phyloP scores from a whole-genome alignment of 1,140 invertebrate species.

The Trigoniulus corallinus region DNA sequence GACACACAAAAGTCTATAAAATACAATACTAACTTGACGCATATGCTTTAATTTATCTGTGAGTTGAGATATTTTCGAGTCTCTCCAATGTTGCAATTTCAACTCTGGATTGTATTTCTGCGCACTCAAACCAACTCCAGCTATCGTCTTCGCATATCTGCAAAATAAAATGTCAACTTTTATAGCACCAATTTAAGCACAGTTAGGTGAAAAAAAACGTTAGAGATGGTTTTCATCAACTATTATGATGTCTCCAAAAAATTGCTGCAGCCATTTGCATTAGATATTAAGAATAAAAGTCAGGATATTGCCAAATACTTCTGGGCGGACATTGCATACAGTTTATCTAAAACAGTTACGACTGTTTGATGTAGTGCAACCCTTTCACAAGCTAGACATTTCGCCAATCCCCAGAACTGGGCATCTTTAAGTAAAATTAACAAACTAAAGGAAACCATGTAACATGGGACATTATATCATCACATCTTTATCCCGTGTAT shows the following conservation, averaged over 20 bases:
- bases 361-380: too few relatives aligned
- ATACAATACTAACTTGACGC: slow-evolving; percentile 43
- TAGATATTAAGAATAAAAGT: too few relatives aligned
- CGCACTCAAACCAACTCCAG: slow-evolving; percentile 36
- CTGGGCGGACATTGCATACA: too few relatives aligned
- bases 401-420: too few relatives aligned
- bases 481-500: too few relatives aligned
- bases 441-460: too few relatives aligned
- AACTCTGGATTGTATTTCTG: slow-evolving; percentile 51
- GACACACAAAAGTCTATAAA: too few relatives aligned
- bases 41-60: slow-evolving; percentile 45
- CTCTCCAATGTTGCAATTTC: slow-evolving; percentile 28
- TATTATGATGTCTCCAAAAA: not conserved
- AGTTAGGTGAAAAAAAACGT: not conserved
- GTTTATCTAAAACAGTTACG: too few relatives aligned
- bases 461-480: too few relatives aligned
- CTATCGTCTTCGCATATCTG: slow-evolving; percentile 45
- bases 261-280: not conserved
- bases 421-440: too few relatives aligned
- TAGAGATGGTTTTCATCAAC: not conserved
- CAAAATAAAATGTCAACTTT: slow-evolving; percentile 13
- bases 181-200: slow-evolving; percentile 1
- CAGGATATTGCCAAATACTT: too few relatives aligned
- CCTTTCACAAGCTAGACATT: too few relatives aligned
- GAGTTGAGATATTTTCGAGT: slow-evolving; percentile 36